Conservation (phyloP, 2,888 invertebrate genomes). For the Ephialtes manifestator region DNA sequence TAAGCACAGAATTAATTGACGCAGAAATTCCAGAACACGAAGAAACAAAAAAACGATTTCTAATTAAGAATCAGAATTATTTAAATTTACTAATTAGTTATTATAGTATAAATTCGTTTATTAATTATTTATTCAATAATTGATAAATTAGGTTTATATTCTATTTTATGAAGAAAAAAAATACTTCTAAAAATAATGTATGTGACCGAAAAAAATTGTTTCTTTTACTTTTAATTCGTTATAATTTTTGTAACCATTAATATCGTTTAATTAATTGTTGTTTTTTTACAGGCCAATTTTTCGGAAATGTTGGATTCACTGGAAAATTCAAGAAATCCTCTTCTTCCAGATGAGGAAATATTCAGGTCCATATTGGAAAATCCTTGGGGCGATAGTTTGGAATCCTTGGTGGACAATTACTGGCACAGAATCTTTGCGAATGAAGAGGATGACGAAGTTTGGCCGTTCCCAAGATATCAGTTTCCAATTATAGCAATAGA, state of each 20-base stretch:
- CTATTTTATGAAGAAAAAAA: too few species aligned
- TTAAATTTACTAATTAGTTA: too few species aligned
- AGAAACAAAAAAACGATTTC: background rate
- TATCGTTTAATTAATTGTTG: background rate
- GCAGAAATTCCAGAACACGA: background rate
- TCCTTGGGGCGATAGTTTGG: constrained; percentile 68
- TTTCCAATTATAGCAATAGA: constrained; percentile 43
- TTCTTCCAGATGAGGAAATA: constrained; percentile 47
- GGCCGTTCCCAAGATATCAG: constrained; percentile 68
- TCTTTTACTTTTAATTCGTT: background rate
- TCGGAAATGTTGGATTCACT: constrained; percentile 66
- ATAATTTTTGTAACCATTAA: background rate
- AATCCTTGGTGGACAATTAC: constrained; percentile 63
- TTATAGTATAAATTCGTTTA: too few species aligned
- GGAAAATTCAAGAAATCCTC: constrained; percentile 37
- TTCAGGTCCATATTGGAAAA: constrained; percentile 59
- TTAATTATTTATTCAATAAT: too few species aligned
- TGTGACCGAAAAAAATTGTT: too few species aligned
- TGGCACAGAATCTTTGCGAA: constrained; percentile 46
- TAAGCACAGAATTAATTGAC: constrained; percentile 38
- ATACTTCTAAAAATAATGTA: too few species aligned
- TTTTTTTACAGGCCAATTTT: constrained; percentile 56
- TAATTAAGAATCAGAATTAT: too few species aligned
- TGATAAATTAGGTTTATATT: too few species aligned
- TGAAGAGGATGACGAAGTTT: constrained; percentile 64